These are phyloP conservation scores for Drosophila triauraria DNA, from an alignment of 1,140 invertebrate genomes.

Conservation along the genomic window DNA sequence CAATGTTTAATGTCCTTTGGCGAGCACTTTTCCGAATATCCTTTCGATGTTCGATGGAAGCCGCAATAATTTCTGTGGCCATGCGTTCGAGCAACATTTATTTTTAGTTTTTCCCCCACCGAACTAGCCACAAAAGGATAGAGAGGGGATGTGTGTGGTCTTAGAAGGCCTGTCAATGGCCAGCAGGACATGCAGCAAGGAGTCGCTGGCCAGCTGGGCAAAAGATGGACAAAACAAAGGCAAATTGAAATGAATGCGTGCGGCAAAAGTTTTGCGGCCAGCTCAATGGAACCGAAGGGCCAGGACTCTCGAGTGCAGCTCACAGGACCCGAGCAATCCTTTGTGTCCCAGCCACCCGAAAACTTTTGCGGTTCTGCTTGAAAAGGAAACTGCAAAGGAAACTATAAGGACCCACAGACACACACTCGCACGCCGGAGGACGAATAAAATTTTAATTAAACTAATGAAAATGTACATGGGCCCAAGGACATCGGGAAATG, in stretches of 20 bases:
- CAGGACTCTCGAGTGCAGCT: slow-evolving; percentile 52
- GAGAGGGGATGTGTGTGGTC: slow-evolving; percentile 30
- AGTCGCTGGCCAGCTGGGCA: slow-evolving; percentile 7
- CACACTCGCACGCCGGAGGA: slow-evolving; percentile 12
- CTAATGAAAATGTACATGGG: slow-evolving; percentile 73
- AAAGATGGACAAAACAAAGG: slow-evolving; percentile 47
- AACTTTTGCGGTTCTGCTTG: slow-evolving; percentile 80
- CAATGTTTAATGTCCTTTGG: slow-evolving; percentile 62
- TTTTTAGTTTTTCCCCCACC: slow-evolving; percentile 60
- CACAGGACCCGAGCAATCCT: slow-evolving; percentile 75
- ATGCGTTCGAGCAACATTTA: slow-evolving; percentile 57
- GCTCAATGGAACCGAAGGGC: slow-evolving; percentile 10
- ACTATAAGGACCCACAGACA: slow-evolving; percentile 25
- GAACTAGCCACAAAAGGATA: slow-evolving; percentile 53
- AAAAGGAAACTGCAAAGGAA: slow-evolving; percentile 65
- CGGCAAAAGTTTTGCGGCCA: slow-evolving; percentile 71
- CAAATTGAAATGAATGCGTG: slow-evolving; percentile 81
- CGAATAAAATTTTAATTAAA: slow-evolving; percentile 78
- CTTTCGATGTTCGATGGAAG: slow-evolving; percentile 47
- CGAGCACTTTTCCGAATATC: slow-evolving; percentile 23
- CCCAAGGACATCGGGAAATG: slow-evolving; percentile 48
- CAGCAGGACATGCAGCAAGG: slow-evolving; percentile 31
- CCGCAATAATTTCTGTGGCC: slow-evolving; percentile 75
- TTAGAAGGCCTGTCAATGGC: slow-evolving; percentile 62
- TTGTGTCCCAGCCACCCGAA: slow-evolving; percentile 37